Conservation (phyloP, 92 coral and sea anemone species). For the Pocillopora grandis region DNA sequence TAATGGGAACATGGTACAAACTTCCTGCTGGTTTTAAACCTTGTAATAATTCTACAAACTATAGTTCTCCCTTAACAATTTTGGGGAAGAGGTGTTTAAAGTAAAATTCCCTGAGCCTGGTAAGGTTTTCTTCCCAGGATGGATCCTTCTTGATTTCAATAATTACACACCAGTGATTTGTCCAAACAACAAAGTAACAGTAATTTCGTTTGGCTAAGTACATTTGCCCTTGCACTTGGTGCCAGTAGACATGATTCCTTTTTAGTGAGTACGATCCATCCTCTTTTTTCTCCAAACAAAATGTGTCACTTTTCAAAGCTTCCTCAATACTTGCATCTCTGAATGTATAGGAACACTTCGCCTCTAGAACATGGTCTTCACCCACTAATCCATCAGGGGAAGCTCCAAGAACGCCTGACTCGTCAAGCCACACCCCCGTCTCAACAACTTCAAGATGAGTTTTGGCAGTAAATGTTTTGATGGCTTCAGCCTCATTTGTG, state of each 20-base stretch:
- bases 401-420: constrained; percentile 57
- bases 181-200: constrained; percentile 67
- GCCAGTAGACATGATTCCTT: constrained; percentile 41
- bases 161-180: constrained; percentile 26
- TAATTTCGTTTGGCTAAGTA: constrained; percentile 33
- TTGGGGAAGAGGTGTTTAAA: constrained; percentile 6
- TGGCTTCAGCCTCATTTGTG: constrained; percentile 49
- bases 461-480: constrained; percentile 30
- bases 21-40: constrained; percentile 11
- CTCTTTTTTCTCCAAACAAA: constrained; percentile 8
- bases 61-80: constrained; percentile 2
- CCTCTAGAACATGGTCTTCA: constrained; percentile 41
- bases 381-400: constrained; percentile 65
- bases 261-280: constrained; percentile 4
- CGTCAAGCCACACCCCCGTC: constrained; percentile 57
- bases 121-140: constrained; percentile 44
- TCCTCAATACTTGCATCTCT: constrained; percentile 37
- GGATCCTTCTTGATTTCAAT: constrained; percentile 47
- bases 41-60: constrained; percentile 19
- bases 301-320: constrained; percentile 18
- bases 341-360: constrained; percentile 53
- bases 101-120: constrained; percentile 19
- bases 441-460: constrained; percentile 28
- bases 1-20: constrained; percentile 9
- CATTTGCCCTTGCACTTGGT: constrained; percentile 61